Base-by-base conservation (phyloP, 2,888 invertebrate genomes). In the Flexamia atlantica region DNA sequence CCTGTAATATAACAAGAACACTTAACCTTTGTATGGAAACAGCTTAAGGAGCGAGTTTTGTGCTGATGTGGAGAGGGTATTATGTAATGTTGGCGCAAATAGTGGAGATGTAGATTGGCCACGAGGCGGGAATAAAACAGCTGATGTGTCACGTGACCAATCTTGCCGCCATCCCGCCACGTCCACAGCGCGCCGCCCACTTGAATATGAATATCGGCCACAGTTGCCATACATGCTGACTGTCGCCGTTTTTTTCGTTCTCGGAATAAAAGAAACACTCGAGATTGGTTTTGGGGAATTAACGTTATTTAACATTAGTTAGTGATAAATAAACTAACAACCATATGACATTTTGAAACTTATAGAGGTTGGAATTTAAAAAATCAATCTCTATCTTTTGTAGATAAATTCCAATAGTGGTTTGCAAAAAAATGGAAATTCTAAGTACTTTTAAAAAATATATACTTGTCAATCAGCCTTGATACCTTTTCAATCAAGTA, bases 141-240 rank as follows among this genome's bases (percentile, higher is more conserved):
- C 36, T 70, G 70, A 70, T 70, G 30, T 28, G 70, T 70, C 70
- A 70, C 70, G 70, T 70, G 70, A 70, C 70, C 40, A 36, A 70
- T 40, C 70, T 36, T 70, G n/a, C 36, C 70, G 70, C 40, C 70
- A 70, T 70, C 70, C 40, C 70, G 20, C 36, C 70, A n/a, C 20
- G 36, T 70, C 70, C 14, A 68, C 68, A 68, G 7, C 14, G 2
- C 70, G 40, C 70, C 57, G 64, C 30, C 28, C 64, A 14, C 64
- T 64, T 28, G 64, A 64, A 64, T 64, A 64, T 64, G 57, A 57
- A 57, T 57, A 57, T 57, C 57, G 23, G 20, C 5, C 57, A 57
- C 20, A 20, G 57, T 57, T 23, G 57, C 23, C 57, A 57, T 57
- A 57, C 57, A 12, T 23, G 23, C 3, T 12, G 25, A 3, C 57